Conservation (phyloP, 2,888 invertebrate genomes). For the Seladonia tumulorum region DNA sequence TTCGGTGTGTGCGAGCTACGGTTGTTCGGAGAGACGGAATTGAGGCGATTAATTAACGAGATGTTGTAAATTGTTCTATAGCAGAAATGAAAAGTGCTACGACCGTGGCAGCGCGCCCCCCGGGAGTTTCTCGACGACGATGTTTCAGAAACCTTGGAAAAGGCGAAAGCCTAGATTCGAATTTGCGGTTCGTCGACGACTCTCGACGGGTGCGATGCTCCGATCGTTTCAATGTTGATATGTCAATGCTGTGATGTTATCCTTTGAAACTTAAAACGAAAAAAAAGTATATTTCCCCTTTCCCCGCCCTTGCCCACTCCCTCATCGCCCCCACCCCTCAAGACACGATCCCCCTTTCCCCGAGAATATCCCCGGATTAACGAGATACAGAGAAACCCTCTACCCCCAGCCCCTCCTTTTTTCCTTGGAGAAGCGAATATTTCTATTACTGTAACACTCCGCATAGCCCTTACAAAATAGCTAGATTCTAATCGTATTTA, state of each 20-base stretch:
- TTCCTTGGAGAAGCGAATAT: slow-evolving; percentile 74
- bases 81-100: slow-evolving; percentile 77
- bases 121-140: slow-evolving; percentile 39
- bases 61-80: slow-evolving; percentile 80
- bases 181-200: slow-evolving; percentile 13
- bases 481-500: slow-evolving; percentile 81
- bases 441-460: slow-evolving; percentile 80
- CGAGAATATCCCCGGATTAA: background rate
- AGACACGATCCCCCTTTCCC: background rate
- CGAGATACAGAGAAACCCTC: background rate
- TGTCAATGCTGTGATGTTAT: slow-evolving; percentile 83
- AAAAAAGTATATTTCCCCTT: slow-evolving; percentile 69
- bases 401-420: slow-evolving; percentile 30
- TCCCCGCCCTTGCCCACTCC: slow-evolving; percentile 42
- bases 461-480: slow-evolving; percentile 77
- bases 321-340: slow-evolving; percentile 44
- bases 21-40: slow-evolving; percentile 75
- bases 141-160: background rate
- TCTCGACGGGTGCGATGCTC: slow-evolving; percentile 62
- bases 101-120: slow-evolving; percentile 72
- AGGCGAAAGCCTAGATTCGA: background rate
- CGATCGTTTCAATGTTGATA: slow-evolving; percentile 82
- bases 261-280: slow-evolving; percentile 77
- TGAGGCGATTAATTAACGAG: slow-evolving; percentile 76
- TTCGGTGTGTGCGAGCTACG: slow-evolving; percentile 54